Percentiles rank a stretch among this genome's conserved stretches.
Conservation (phyloP, 2,888 invertebrate genomes). For the Imbricaverruca yamaguchii region DNA sequence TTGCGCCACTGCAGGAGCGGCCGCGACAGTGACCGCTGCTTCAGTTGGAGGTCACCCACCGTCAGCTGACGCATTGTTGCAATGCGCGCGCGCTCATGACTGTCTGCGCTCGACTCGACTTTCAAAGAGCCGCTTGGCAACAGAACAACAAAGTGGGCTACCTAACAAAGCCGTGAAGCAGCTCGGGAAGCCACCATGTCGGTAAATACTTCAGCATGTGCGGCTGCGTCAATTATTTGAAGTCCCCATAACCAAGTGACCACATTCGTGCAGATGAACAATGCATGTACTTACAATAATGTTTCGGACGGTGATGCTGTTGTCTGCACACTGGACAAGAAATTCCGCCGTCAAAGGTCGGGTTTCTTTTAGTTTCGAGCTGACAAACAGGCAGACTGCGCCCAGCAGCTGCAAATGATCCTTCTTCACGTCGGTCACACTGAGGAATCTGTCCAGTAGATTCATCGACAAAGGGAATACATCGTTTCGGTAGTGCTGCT, state of each 20-base stretch:
- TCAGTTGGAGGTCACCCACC: not conserved
- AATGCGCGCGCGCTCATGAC: not conserved
- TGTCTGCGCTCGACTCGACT: not conserved
- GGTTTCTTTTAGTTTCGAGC: conserved; percentile 74
- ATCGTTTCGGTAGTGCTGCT: conserved; percentile 71
- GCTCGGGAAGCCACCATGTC: too few relatives aligned
- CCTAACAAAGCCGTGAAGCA: too few relatives aligned
- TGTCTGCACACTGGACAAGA: conserved; percentile 29
- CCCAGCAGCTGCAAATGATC: conserved; percentile 71
- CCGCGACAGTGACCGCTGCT: conserved; percentile 6
- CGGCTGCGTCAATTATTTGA: too few relatives aligned
- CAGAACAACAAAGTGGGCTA: not conserved
- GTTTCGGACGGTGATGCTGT: conserved; percentile 28
- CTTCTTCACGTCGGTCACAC: conserved; percentile 58
- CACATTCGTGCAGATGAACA: too few relatives aligned
- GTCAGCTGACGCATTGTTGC: conserved; percentile 15
- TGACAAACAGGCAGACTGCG: conserved; percentile 67
- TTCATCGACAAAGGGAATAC: conserved; percentile 75
- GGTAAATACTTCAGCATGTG: too few relatives aligned
- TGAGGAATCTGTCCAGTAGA: conserved; percentile 73
- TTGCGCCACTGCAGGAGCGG: not conserved
- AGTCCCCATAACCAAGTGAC: too few relatives aligned
- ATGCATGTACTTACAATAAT: conserved; percentile 27
- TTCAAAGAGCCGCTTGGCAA: not conserved
- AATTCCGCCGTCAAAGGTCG: conserved; percentile 44